Evolutionary conservation across 2,888 invertebrate species (phyloP).

Genomic region (Parasteatoda lunata): DNA sequence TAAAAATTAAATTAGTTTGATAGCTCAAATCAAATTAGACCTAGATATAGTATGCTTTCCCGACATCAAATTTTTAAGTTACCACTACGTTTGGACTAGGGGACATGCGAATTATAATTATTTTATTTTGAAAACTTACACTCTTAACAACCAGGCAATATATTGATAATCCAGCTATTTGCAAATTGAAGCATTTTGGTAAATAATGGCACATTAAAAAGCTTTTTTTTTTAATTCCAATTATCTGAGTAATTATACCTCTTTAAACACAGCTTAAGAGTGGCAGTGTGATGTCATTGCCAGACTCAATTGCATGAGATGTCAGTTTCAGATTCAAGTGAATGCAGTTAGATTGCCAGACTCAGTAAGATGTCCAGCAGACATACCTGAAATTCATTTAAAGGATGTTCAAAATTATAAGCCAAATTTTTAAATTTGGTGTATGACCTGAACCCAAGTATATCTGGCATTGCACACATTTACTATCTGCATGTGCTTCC

Average conservation of each 20-base stretch:
- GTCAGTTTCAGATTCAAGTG: slow-evolving; percentile 60
- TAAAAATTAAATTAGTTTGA: too few species aligned
- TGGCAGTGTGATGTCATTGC: slow-evolving; percentile 66
- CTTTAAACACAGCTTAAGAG: slow-evolving; percentile 65
- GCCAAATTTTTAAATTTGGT: slow-evolving; percentile 61
- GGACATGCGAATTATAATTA: too few species aligned
- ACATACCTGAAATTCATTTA: slow-evolving; percentile 67
- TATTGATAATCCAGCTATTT: slow-evolving; percentile 34
- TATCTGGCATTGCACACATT: slow-evolving; percentile 61
- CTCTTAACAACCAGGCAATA: slow-evolving; percentile 15
- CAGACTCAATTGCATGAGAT: slow-evolving; percentile 66
- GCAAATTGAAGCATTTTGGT: slow-evolving; percentile 41
- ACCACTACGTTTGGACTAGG: too few species aligned
- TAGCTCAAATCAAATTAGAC: too few species aligned
- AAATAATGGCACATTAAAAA: slow-evolving; percentile 44
- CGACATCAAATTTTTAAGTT: too few species aligned
- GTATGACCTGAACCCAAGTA: slow-evolving; percentile 64
- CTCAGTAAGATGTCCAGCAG: slow-evolving; percentile 67
- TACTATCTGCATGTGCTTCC: slow-evolving; percentile 31
- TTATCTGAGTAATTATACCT: slow-evolving; percentile 66
- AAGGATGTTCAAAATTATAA: slow-evolving; percentile 66
- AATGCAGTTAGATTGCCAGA: slow-evolving; percentile 60
- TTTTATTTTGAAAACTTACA: background rate
- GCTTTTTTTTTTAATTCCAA: slow-evolving; percentile 48
- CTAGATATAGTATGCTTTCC: too few species aligned